Evolutionary conservation across 2,888 invertebrate genomes (phyloP).

Genomic region (Gisinianus flammeolus): DNA sequence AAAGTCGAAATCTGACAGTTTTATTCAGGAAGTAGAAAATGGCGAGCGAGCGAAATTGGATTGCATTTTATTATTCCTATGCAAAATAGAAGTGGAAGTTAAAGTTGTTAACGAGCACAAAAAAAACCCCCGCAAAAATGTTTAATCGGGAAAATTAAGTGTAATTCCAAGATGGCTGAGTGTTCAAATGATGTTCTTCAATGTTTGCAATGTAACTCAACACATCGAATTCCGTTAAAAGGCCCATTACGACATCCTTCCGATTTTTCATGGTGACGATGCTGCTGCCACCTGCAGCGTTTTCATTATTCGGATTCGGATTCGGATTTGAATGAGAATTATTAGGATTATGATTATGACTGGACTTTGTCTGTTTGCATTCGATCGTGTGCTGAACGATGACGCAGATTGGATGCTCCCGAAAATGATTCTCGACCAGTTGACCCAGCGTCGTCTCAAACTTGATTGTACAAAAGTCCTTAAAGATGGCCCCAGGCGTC

Average conservation of each 20-base stretch:
- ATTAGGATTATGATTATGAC: not conserved
- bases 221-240: not conserved
- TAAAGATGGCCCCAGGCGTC: not conserved
- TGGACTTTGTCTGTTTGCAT: not conserved
- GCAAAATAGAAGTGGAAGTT: no score
- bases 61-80: no score
- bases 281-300: no score
- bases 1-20: no score
- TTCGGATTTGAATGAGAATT: not conserved
- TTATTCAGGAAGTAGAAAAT: no score
- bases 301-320: not conserved
- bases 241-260: not conserved
- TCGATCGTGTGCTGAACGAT: conserved; percentile 9
- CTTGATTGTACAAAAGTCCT: not conserved
- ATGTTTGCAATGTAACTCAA: not conserved
- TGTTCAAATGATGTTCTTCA: conserved; percentile 7
- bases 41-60: no score
- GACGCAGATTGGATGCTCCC: not conserved
- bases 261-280: not conserved
- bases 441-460: conserved; percentile 7
- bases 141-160: not conserved
- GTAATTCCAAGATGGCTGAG: not conserved
- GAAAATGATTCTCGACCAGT: not conserved
- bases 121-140: no score
- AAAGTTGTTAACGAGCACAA: no score